Conservation (phyloP, 2,888 invertebrate genomes). For the Prosapia bicincta region DNA sequence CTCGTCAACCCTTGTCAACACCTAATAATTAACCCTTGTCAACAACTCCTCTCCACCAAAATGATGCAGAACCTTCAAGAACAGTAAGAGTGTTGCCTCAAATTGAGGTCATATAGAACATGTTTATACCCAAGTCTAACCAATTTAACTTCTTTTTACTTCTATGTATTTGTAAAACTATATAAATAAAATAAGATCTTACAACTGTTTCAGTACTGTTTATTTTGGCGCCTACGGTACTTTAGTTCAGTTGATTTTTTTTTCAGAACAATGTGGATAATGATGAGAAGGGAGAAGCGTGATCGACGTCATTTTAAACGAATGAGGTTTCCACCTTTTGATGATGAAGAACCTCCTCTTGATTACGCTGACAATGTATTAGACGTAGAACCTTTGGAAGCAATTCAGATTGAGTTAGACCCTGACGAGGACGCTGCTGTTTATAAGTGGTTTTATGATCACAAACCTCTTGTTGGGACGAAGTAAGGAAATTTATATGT, state of each 20-base stretch:
- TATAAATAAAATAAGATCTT: too few relatives aligned
- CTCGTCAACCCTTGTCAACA: too few relatives aligned
- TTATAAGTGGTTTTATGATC: conserved; percentile 97
- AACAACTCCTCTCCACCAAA: too few relatives aligned
- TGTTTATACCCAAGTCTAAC: too few relatives aligned
- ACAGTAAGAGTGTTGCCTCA: too few relatives aligned
- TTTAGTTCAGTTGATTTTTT: background rate
- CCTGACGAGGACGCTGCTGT: conserved; percentile 90
- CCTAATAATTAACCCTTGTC: too few relatives aligned
- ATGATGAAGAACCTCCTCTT: conserved; percentile 98
- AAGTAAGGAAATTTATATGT: conserved; percentile 56
- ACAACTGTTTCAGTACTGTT: too few relatives aligned
- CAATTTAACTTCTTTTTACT: too few relatives aligned
- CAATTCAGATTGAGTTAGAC: conserved; percentile 97
- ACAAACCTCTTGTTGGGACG: conserved; percentile 91
- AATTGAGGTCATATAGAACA: too few relatives aligned
- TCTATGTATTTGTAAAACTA: too few relatives aligned
- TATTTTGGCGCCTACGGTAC: too few relatives aligned
- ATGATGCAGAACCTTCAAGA: too few relatives aligned
- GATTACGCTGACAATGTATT: conserved; percentile 99
- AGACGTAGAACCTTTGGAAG: conserved; percentile 98
- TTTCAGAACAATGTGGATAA: conserved; percentile 97
- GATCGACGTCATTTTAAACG: conserved; percentile 98
- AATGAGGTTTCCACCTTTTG: conserved; percentile 99
- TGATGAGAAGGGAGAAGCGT: conserved; percentile 99